phyloP scores from a whole-genome alignment of 2,113 vertebrate species.

The Lamprologus ornatipinnis region DNA sequence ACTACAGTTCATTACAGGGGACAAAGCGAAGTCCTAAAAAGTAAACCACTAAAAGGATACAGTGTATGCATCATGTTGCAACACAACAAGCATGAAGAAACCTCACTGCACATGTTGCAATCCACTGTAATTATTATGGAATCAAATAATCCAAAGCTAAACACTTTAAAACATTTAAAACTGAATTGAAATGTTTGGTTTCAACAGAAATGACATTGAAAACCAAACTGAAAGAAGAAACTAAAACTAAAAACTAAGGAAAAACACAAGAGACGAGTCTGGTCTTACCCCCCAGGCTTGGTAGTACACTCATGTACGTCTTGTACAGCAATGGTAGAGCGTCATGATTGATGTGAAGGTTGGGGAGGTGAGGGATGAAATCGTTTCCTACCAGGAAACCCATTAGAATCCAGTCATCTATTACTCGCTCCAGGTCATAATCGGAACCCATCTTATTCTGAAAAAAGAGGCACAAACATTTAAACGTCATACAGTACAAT shows the following conservation, averaged over 20 bases:
- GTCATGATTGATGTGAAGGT: conserved; percentile 97
- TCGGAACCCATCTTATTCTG: conserved; percentile 82
- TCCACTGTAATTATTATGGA: neutral
- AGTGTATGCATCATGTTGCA: neutral
- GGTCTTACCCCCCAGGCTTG: conserved; percentile 84
- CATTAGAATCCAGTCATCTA: conserved; percentile 99
- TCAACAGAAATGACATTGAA: neutral
- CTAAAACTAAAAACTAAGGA: neutral
- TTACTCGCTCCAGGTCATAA: conserved; percentile 94
- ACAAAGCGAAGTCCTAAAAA: neutral
- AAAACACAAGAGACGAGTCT: neutral
- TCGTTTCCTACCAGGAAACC: conserved; percentile 98
- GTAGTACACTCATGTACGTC: conserved; percentile 88
- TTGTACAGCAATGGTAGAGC: conserved; percentile 93
- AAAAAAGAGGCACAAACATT: neutral
- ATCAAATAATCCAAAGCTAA: neutral
- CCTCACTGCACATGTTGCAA: neutral
- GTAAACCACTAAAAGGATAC: neutral
- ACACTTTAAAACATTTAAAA: neutral
- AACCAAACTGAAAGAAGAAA: neutral
- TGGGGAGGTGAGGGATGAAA: conserved; percentile 99
- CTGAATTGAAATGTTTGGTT: neutral
- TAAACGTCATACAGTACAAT: accelerated
- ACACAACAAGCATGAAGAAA: neutral
- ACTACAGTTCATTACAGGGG: neutral